These are phyloP conservation scores for Sebastes baramenuke DNA, from an alignment of 2,797 vertebrate species.

Conservation along the genomic window DNA sequence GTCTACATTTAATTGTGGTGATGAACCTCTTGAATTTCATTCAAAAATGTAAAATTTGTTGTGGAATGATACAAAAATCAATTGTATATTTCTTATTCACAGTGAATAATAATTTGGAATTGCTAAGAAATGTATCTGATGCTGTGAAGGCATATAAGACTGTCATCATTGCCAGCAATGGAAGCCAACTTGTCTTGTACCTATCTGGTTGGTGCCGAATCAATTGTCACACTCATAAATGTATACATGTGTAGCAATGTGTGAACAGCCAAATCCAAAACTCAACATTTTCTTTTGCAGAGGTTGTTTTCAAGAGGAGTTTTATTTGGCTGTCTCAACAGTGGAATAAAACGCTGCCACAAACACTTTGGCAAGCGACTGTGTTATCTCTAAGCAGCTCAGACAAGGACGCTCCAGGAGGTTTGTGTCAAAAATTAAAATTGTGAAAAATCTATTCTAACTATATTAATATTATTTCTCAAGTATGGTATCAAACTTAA, in stretches of 20 bases:
- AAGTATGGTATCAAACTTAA: not conserved
- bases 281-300: not conserved
- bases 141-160: not conserved
- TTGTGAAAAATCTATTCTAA: not conserved
- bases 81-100: not conserved
- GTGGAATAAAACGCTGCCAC: conserved; percentile 14
- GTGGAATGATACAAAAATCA: not conserved
- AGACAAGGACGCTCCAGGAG: conserved; percentile 9
- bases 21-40: not conserved
- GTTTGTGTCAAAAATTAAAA: conserved; percentile 13
- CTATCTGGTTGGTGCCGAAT: not conserved
- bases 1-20: not conserved
- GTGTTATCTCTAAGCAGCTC: conserved; percentile 7
- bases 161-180: not conserved
- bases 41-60: not conserved
- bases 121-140: not conserved
- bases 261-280: not conserved
- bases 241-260: not conserved
- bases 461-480: not conserved
- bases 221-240: not conserved
- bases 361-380: conserved; percentile 3
- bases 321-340: not conserved
- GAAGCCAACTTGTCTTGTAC: not conserved
- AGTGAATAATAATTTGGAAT: not conserved
- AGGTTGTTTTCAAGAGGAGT: not conserved